phyloP scores from a whole-genome alignment of 2,797 vertebrate species.

The Lophotriccus pileatus region DNA sequence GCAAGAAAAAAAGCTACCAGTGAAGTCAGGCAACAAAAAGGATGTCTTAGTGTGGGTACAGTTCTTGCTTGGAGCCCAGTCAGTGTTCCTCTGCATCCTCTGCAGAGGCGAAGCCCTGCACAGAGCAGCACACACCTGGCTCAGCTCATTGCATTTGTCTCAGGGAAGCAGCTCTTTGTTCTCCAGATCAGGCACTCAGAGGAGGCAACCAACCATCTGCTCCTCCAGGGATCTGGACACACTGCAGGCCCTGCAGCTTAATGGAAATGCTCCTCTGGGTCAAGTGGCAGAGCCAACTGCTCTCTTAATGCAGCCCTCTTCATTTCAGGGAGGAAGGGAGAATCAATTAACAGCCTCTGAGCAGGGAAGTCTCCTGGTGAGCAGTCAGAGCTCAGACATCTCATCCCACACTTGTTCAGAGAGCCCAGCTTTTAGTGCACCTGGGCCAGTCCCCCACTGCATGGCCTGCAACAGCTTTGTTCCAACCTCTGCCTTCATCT shows the following conservation, averaged over 20 bases:
- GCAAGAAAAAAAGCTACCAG: not conserved
- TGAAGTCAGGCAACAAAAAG: not conserved
- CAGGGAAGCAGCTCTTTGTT: not conserved
- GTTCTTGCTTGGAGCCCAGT: not conserved
- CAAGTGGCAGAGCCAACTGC: conserved; percentile 11
- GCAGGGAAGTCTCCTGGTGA: not conserved
- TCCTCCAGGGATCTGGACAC: not conserved
- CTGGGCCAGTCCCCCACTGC: not conserved
- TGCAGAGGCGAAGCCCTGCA: not conserved
- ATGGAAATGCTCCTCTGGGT: conserved; percentile 34
- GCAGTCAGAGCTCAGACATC: not conserved
- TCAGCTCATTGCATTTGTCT: not conserved
- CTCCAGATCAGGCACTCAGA: not conserved
- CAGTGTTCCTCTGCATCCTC: not conserved
- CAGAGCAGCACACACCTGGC: not conserved
- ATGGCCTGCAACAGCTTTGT: not conserved
- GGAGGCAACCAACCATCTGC: not conserved
- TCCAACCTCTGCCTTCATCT: not conserved
- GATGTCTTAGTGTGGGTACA: not conserved
- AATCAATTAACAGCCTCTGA: conserved; percentile 6
- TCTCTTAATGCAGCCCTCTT: not conserved
- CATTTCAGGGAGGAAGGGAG: not conserved
- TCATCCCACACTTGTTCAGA: not conserved
- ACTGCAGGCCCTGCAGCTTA: not conserved
- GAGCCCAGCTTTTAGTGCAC: not conserved